These are phyloP conservation scores for Drosophila pallidifrons DNA, from an alignment of 1,140 invertebrate species.

Conservation along the genomic window DNA sequence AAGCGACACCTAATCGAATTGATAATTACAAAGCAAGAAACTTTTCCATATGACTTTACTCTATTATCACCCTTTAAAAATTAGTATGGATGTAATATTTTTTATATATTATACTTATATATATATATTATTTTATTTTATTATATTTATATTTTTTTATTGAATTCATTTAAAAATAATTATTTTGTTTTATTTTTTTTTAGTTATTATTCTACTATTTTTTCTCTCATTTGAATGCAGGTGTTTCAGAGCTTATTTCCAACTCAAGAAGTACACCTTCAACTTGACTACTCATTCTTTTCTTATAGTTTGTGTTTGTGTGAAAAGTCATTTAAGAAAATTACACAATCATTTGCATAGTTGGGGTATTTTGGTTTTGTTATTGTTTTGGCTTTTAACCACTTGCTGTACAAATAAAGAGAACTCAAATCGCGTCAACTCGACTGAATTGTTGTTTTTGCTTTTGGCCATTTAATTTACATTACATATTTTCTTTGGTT, in stretches of 20 bases:
- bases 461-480: constrained; percentile 52
- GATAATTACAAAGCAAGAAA: too few species aligned
- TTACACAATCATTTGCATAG: constrained; percentile 53
- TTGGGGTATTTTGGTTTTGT: constrained; percentile 30
- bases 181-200: too few species aligned
- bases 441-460: constrained; percentile 39
- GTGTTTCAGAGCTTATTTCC: background rate
- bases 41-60: too few species aligned
- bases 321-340: constrained; percentile 50
- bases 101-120: too few species aligned
- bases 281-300: background rate
- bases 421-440: constrained; percentile 7
- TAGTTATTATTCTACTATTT: too few species aligned
- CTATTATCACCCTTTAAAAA: too few species aligned
- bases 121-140: too few species aligned
- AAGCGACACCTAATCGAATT: too few species aligned
- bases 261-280: background rate
- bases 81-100: too few species aligned
- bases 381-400: constrained; percentile 49
- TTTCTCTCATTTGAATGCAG: too few species aligned
- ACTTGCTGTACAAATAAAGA: constrained; percentile 28
- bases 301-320: constrained; percentile 16
- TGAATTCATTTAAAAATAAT: too few species aligned
- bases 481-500: constrained; percentile 53
- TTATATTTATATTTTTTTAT: too few species aligned